Base-by-base conservation (phyloP, 2,888 invertebrate species). In the Aphodius sticticus region DNA sequence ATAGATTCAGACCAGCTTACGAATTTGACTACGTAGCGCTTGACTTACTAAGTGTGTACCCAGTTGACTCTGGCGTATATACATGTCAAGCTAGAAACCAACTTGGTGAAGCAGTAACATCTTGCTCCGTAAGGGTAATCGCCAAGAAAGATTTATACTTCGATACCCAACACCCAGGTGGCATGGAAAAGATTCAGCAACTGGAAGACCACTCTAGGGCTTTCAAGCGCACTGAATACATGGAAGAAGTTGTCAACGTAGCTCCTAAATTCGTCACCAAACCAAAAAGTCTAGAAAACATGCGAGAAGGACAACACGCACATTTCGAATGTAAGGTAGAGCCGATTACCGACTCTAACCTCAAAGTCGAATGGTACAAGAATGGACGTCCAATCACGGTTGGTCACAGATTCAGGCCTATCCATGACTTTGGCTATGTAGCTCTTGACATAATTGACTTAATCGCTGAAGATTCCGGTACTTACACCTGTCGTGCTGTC, bases 401-500 rank as follows among this genome's bases (percentile, higher is more conserved):
- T 87, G 98, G 98, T 76, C 97, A 98, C 88, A 93, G 98, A 86
- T 99, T 98, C 92, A 93, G 97, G 85, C 98, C 98, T 80, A 97
- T 98, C 87, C 98, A 98, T 88, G 99, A 99, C 89, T 99, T 99
- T 89, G 99, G 99, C 70, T 99, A 98, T 88, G 99, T 99, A 26
- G 98, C 99, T 15, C 91, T 99, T 82, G 99, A 99, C 87, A 97
- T 99, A 82, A 94, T 98, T 83, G 98, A 98, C 88, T 91, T 98
- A 78, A 98, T 98, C 87, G 96, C 98, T 78, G 99, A 99, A 91
- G 99, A 99, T 89, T 94, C 96, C 0, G 98, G 97, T 76, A 93
- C 95, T 26, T 99, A 99, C 89, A 98, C 98, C 4, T 97, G 98
- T 87, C 92, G 97, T 81, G 98, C 99, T 16, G 95, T 95, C 0